These are phyloP conservation scores for Andinoacara biseriatus DNA, from an alignment of 2,113 vertebrate genomes.

Conservation along the genomic window DNA sequence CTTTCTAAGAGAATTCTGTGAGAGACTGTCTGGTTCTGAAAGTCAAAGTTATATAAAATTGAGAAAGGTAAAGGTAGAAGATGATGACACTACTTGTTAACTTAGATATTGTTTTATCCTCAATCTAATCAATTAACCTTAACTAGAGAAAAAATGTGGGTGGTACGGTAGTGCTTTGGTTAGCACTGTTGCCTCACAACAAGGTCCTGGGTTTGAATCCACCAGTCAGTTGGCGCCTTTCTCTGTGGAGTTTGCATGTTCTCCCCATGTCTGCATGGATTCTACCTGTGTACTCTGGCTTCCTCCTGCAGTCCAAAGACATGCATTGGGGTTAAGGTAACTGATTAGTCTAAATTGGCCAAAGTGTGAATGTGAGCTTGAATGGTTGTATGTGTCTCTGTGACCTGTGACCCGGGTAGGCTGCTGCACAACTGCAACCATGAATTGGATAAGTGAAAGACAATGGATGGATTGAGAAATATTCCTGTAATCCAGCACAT, in stretches of 20 bases:
- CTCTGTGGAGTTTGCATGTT: neutral
- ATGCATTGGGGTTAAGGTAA: neutral
- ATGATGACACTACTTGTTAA: neutral
- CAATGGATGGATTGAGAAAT: neutral
- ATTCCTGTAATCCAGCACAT: neutral
- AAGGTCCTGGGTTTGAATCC: neutral
- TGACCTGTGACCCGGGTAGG: fast-evolving
- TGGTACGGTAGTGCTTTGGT: too few species aligned
- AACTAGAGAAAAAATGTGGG: neutral
- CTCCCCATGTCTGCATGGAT: neutral
- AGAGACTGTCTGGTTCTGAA: slow-evolving; percentile 1
- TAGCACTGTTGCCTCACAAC: neutral
- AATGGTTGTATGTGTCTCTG: neutral
- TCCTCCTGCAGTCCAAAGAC: neutral
- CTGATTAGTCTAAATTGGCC: neutral
- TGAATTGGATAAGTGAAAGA: neutral
- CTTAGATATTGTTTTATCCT: neutral
- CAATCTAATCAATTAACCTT: neutral
- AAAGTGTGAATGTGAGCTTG: neutral
- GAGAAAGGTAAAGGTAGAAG: neutral
- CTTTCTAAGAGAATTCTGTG: neutral
- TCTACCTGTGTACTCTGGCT: neutral
- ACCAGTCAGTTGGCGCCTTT: neutral
- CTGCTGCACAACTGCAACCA: neutral
- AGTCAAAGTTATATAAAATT: slow-evolving; percentile 2